Percentiles rank a stretch among this genome's conserved stretches.
phyloP scores from a whole-genome alignment of 2,797 vertebrate species.

The Monodelphis domestica region DNA sequence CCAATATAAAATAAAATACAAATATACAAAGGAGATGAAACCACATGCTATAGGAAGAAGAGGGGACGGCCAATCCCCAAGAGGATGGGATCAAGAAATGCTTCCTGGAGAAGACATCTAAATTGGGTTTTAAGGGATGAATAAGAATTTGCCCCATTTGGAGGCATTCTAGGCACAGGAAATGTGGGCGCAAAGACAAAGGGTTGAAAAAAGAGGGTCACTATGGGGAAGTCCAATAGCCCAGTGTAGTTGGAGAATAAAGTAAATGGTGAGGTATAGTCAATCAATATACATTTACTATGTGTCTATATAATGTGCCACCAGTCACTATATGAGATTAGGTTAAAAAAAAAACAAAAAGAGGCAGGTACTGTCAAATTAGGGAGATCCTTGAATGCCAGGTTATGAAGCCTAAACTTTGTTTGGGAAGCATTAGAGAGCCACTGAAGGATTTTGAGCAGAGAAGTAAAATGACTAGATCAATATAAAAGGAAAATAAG shows the following conservation, averaged over 20 bases:
- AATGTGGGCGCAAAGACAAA: not conserved
- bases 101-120: not conserved
- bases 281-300: not conserved
- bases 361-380: not conserved
- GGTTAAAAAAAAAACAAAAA: not conserved
- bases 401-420: not conserved
- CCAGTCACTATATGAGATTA: not conserved
- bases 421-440: not conserved
- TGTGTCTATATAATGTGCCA: not conserved
- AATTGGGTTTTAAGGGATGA: not conserved
- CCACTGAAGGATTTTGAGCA: not conserved
- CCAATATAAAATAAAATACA: not conserved
- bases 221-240: not conserved
- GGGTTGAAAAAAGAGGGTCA: not conserved
- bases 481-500: not conserved
- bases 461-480: not conserved
- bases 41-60: not conserved
- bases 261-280: not conserved
- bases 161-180: not conserved
- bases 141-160: not conserved
- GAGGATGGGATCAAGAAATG: not conserved
- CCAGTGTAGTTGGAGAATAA: not conserved
- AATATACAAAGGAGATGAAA: not conserved
- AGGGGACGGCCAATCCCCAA: not conserved
- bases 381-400: not conserved